A percentile compares a stretch with the other conserved stretches of the same genome.
Evolutionary conservation across 2,797 vertebrate genomes (phyloP).

Genomic region (Chelidonichthys spinosus): DNA sequence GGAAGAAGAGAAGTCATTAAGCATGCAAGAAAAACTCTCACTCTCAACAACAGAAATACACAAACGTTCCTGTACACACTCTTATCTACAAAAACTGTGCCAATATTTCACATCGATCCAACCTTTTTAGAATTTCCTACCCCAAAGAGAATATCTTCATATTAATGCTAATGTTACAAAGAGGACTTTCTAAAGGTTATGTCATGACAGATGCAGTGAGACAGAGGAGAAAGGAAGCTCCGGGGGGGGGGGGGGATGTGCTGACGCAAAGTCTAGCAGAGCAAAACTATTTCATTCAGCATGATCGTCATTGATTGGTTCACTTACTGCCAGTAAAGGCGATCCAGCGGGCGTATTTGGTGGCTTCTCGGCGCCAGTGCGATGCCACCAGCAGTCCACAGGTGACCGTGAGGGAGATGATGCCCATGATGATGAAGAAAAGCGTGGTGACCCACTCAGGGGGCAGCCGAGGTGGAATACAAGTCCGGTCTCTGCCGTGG

Average conservation of each 20-base stretch:
- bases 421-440: constrained; percentile 99
- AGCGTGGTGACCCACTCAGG: constrained; percentile 99
- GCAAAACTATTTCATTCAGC: constrained; percentile 1
- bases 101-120: constrained; percentile 7
- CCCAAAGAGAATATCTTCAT: neutral
- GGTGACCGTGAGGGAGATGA: constrained; percentile 99
- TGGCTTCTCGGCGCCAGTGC: constrained; percentile 98
- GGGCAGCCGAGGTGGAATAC: constrained; percentile 97
- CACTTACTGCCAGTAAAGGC: constrained; percentile 84
- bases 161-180: constrained; percentile 5
- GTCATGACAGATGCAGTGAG: constrained; percentile 25
- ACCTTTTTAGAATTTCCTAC: constrained; percentile 11
- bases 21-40: constrained; percentile 31
- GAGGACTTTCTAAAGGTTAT: constrained; percentile 26
- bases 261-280: neutral
- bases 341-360: constrained; percentile 89
- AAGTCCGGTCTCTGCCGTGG: constrained; percentile 97
- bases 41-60: constrained; percentile 28
- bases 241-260: neutral
- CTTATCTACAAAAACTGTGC: neutral
- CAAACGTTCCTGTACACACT: constrained; percentile 4
- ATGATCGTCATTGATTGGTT: constrained; percentile 2
- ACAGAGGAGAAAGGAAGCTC: constrained; percentile 17
- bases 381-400: constrained; percentile 98
- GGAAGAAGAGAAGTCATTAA: constrained; percentile 16